Base-by-base conservation (phyloP, 2,113 vertebrate species). In the Octodon degus region DNA sequence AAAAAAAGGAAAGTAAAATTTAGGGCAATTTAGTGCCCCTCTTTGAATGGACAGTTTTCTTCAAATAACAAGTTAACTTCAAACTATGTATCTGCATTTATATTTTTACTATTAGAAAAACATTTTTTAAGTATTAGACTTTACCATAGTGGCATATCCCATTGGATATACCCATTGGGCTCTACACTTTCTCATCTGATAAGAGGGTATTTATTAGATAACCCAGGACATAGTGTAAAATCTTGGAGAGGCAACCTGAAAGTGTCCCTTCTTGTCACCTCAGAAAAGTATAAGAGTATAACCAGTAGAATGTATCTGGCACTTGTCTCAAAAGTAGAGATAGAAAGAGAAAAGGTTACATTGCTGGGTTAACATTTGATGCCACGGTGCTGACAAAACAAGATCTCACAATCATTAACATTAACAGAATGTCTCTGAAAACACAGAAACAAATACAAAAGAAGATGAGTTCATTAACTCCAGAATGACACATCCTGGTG, bases 1-100 rank as follows among this genome's bases (percentile, higher is more conserved):
- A n/a, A 25, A 76, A 40, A 96, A 97, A 16, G 87, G 67, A 95
- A 92, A 96, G 85, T 90, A 95, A 93, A 96, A 82, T 95, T 93
- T 88, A 90, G 77, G 77, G 20, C 70, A 82, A 90, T 96, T 92
- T 86, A 95, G 83, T 86, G 22, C 13, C 40, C 47, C 53, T 90
- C 53, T 95, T 90, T 30, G 60, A 96, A 96, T 32, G 81, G 88
- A 96, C 20, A 96, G 37, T 88, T 97, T 96, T 68, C 47, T 79
- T 68, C 7, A 97, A 97, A 93, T 90, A 86, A 70, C 81, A 96
- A 81, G 47, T 89, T 89, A 87, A 17, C 93, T 96, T 91, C 90
- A 95, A 93, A 90, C 37, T 82, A 85, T 68, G 94, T 60, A 85
- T 47, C 86, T 40, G 50, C 25, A 83, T 53, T 91, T 93, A 37